Conservation (phyloP, 2,797 vertebrate species). For the Onychomys leucogaster region DNA sequence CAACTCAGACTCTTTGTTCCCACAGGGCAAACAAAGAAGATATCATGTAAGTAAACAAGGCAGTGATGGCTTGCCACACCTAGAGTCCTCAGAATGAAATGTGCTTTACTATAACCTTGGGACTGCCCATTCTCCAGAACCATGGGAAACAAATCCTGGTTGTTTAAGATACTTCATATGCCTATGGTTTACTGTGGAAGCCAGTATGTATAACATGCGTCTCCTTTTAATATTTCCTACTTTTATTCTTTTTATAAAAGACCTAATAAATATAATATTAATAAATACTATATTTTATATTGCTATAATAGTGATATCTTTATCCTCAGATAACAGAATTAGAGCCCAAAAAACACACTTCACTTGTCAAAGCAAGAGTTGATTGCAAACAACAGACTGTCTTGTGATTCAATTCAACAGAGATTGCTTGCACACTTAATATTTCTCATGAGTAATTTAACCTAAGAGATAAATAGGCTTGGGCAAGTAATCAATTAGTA, state of each 20-base stretch:
- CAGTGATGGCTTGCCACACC: background rate
- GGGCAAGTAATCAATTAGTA: constrained; percentile 28
- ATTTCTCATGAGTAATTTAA: constrained; percentile 20
- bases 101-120: background rate
- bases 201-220: background rate
- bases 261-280: background rate
- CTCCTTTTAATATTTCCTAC: background rate
- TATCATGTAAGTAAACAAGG: background rate
- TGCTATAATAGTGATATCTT: background rate
- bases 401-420: constrained; percentile 8
- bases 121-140: background rate
- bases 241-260: background rate
- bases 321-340: background rate
- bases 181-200: background rate
- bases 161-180: background rate
- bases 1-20: background rate
- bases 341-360: background rate
- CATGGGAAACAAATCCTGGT: background rate
- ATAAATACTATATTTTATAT: background rate
- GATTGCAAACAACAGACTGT: background rate
- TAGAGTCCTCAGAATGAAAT: background rate
- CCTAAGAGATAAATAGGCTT: constrained; percentile 19
- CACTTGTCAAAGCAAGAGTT: background rate
- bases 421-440: background rate
- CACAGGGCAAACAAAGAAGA: background rate